Conservation (phyloP, 2,113 vertebrate genomes). For the Vimba vimba region DNA sequence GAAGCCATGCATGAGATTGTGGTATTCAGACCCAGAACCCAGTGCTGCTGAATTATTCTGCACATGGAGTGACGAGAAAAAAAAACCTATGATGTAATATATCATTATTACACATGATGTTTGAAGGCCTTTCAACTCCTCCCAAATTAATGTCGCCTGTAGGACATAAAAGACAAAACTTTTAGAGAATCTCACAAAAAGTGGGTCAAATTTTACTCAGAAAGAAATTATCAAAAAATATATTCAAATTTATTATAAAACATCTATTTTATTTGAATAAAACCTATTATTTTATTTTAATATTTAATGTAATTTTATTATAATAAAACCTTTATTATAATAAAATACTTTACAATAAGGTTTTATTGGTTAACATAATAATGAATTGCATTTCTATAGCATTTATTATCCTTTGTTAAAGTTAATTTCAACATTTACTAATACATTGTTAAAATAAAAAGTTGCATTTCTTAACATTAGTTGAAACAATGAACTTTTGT, state of each 20-base stretch:
- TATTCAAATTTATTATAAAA: background rate
- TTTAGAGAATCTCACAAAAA: constrained; percentile 7
- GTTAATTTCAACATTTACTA: no score
- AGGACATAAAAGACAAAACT: constrained; percentile 59
- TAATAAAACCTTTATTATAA: background rate
- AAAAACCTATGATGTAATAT: background rate
- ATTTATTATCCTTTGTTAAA: no score
- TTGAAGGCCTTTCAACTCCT: constrained; percentile 60
- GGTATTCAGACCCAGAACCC: background rate
- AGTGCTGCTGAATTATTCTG: constrained; percentile 32
- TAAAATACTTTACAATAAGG: no score
- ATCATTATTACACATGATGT: constrained; percentile 59
- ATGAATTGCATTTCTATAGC: no score
- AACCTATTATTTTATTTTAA: background rate
- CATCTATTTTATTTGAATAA: background rate
- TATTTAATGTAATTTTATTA: background rate
- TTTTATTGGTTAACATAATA: no score
- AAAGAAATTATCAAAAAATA: no score
- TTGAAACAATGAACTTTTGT: no score
- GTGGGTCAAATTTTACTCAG: background rate
- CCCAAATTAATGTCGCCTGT: constrained; percentile 66
- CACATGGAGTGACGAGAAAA: background rate
- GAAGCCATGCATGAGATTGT: constrained; percentile 4
- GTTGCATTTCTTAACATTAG: no score
- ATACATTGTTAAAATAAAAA: no score